A percentile compares a stretch with the other conserved stretches of the same genome.
These are phyloP conservation scores for Phthorimaea operculella DNA, from an alignment of 1,140 invertebrate species.

Conservation along the genomic window DNA sequence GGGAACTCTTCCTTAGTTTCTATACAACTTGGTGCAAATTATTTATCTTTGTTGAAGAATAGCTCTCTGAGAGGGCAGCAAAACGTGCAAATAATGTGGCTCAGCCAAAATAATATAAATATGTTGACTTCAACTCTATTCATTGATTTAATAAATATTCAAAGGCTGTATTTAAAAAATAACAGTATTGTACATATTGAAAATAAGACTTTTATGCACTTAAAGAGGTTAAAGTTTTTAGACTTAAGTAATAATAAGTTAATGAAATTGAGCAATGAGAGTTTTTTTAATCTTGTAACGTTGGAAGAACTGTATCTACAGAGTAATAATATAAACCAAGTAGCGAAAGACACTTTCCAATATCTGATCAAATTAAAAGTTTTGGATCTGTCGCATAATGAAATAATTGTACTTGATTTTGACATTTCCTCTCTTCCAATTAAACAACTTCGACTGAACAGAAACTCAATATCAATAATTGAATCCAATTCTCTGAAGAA, in stretches of 20 bases:
- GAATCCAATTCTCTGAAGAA: constrained; percentile 69
- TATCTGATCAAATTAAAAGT: constrained; percentile 71
- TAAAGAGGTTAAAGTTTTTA: constrained; percentile 80
- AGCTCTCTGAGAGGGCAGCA: constrained; percentile 82
- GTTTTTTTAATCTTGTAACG: constrained; percentile 71
- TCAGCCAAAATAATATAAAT: constrained; percentile 84
- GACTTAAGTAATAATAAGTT: constrained; percentile 83
- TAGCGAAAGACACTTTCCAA: constrained; percentile 73
- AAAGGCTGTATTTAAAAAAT: constrained; percentile 84
- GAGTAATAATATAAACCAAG: constrained; percentile 71
- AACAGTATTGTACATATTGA: constrained; percentile 85
- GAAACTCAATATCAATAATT: constrained; percentile 70
- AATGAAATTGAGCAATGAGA: constrained; percentile 72
- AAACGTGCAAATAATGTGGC: constrained; percentile 86
- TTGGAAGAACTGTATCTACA: constrained; percentile 76
- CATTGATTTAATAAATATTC: constrained; percentile 77
- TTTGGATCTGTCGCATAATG: constrained; percentile 76
- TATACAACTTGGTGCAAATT: constrained; percentile 88
- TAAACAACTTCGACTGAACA: constrained; percentile 69
- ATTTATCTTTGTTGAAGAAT: constrained; percentile 79
- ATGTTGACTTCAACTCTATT: constrained; percentile 78
- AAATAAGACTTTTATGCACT: constrained; percentile 79
- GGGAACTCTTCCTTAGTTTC: constrained; percentile 81
- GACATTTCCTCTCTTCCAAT: constrained; percentile 73
- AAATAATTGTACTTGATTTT: constrained; percentile 69